These are phyloP conservation scores for Platyscapa corneri DNA, from an alignment of 1,140 invertebrate genomes.

Conservation along the genomic window DNA sequence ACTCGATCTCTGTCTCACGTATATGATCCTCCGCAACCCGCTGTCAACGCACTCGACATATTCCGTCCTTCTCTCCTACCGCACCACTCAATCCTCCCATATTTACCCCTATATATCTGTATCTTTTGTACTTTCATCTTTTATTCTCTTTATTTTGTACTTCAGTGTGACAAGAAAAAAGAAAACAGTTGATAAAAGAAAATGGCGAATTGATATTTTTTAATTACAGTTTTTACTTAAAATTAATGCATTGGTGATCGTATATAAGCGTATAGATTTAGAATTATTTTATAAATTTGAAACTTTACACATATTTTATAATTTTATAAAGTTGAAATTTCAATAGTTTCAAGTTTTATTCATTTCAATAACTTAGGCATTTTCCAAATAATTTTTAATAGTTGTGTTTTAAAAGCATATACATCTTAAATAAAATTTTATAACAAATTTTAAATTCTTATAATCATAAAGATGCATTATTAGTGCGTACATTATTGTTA, in stretches of 20 bases:
- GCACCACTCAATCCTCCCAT: not conserved
- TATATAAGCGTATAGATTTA: no score
- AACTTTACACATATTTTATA: no score
- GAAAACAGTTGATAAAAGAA: not conserved
- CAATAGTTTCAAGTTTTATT: no score
- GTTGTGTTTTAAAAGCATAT: no score
- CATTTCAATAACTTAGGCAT: no score
- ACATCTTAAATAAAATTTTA: no score
- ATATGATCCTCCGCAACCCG: slow-evolving; percentile 12
- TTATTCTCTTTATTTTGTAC: slow-evolving; percentile 28
- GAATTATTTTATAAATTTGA: no score
- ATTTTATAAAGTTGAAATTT: no score
- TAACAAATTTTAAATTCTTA: no score
- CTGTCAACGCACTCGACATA: slow-evolving; percentile 49
- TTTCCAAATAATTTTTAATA: no score
- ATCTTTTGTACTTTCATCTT: not conserved
- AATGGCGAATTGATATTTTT: slow-evolving; percentile 4
- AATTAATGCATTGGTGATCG: not conserved
- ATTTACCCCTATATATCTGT: not conserved
- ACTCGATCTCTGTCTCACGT: not conserved
- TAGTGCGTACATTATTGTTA: no score
- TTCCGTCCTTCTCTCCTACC: not conserved
- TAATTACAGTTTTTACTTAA: not conserved
- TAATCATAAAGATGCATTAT: no score
- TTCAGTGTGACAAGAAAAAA: not conserved